Evolutionary conservation across 2,888 invertebrate genomes (phyloP).

Genomic region (Phania funesta): DNA sequence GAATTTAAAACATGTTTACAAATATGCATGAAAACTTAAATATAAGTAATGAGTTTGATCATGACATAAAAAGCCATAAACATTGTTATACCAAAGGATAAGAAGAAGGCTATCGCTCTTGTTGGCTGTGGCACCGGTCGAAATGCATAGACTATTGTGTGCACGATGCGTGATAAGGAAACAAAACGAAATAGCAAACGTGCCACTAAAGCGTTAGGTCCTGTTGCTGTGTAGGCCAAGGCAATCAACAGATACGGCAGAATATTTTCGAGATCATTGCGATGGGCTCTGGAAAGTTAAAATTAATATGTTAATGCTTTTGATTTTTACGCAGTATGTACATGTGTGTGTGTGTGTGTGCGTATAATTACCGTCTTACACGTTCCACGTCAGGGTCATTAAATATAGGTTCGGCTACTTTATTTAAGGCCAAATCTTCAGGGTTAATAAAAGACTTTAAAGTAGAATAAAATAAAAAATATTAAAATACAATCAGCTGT

Average conservation of each 20-base stretch:
- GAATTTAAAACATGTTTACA: not conserved
- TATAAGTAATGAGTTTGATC: slow-evolving; percentile 64
- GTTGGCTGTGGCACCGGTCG: slow-evolving; percentile 83
- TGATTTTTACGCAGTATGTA: not conserved
- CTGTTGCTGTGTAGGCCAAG: slow-evolving; percentile 82
- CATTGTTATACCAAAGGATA: slow-evolving; percentile 79
- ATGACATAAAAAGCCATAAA: slow-evolving; percentile 81
- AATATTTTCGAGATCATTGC: slow-evolving; percentile 86
- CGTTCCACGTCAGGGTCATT: slow-evolving; percentile 82
- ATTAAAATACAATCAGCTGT: not conserved
- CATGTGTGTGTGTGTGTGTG: not conserved
- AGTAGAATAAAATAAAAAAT: not conserved
- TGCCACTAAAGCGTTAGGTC: slow-evolving; percentile 82
- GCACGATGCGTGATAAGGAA: slow-evolving; percentile 82
- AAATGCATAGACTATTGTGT: slow-evolving; percentile 84
- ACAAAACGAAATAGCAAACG: slow-evolving; percentile 82
- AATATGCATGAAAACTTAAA: slow-evolving; percentile 24
- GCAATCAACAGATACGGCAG: slow-evolving; percentile 83
- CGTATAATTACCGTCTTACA: slow-evolving; percentile 79
- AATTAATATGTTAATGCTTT: not conserved
- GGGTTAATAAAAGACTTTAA: slow-evolving; percentile 80
- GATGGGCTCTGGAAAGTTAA: slow-evolving; percentile 82
- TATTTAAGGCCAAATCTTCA: slow-evolving; percentile 77
- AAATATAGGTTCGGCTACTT: slow-evolving; percentile 73
- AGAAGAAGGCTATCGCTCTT: slow-evolving; percentile 80